Percentiles rank a stretch among this genome's conserved stretches.
These are phyloP conservation scores for Diorhabda carinulata DNA, from an alignment of 1,140 invertebrate species.

Conservation along the genomic window DNA sequence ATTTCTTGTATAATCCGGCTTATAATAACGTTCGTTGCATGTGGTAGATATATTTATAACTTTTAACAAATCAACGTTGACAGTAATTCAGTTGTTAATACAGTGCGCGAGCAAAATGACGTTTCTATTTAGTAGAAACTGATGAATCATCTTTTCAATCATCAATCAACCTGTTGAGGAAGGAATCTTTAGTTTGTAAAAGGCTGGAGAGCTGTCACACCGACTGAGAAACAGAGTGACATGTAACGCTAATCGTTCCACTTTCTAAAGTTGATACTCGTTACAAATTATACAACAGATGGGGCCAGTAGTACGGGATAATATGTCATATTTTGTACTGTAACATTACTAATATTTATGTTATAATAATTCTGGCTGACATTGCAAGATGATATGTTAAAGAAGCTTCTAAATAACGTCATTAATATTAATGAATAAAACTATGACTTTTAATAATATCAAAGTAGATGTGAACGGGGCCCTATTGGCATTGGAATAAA, in stretches of 20 bases:
- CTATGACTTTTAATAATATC: too few relatives aligned
- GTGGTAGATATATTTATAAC: constrained; percentile 2
- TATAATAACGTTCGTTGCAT: not conserved
- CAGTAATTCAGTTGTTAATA: constrained; percentile 2
- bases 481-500: too few relatives aligned
- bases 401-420: too few relatives aligned
- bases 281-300: not conserved
- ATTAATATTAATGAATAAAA: too few relatives aligned
- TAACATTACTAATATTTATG: too few relatives aligned
- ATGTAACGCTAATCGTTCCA: constrained; percentile 11
- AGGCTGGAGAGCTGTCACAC: not conserved
- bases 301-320: too few relatives aligned
- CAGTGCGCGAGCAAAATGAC: constrained; percentile 9
- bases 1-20: not conserved
- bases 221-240: constrained; percentile 7
- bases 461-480: too few relatives aligned
- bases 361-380: too few relatives aligned
- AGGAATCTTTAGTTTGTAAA: constrained; percentile 13
- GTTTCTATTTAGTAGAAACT: constrained; percentile 14
- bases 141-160: constrained; percentile 9
- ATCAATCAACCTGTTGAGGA: constrained; percentile 17
- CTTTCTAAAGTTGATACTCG: not conserved
- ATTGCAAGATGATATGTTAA: too few relatives aligned
- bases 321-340: too few relatives aligned
- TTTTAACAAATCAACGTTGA: not conserved